phyloP scores from a whole-genome alignment of 2,113 vertebrate genomes.

The Pelobates fuscus region DNA sequence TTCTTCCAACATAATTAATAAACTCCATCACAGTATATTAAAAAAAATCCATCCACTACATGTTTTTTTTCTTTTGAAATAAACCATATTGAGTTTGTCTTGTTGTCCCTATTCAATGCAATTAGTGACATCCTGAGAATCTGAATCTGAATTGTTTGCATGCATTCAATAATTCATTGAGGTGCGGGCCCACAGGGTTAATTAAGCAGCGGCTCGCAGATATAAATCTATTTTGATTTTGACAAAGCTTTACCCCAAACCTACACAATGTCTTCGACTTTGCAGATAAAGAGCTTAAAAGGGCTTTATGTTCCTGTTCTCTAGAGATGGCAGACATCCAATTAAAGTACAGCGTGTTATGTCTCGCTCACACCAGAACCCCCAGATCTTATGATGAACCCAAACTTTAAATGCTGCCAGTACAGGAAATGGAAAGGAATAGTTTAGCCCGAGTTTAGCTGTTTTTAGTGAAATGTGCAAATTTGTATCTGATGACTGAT shows the following conservation, averaged over 20 bases:
- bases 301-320: background rate
- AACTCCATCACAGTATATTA: conserved; percentile 11
- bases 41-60: background rate
- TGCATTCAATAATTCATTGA: conserved; percentile 26
- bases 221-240: conserved; percentile 17
- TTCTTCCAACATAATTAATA: conserved; percentile 20
- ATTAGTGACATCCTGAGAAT: conserved; percentile 8
- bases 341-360: no score
- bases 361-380: no score
- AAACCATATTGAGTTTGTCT: conserved; percentile 28
- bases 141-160: background rate
- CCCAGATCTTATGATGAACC: no score
- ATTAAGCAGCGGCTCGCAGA: conserved; percentile 14
- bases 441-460: no score
- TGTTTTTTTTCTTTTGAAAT: background rate
- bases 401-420: no score
- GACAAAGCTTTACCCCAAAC: background rate
- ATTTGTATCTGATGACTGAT: no score
- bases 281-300: conserved; percentile 10
- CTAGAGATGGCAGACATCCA: no score
- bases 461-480: no score
- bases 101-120: background rate
- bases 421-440: no score
- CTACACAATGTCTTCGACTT: background rate
- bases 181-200: conserved; percentile 12